phyloP scores from a whole-genome alignment of 2,888 invertebrate genomes.

The Pyralis farinalis region DNA sequence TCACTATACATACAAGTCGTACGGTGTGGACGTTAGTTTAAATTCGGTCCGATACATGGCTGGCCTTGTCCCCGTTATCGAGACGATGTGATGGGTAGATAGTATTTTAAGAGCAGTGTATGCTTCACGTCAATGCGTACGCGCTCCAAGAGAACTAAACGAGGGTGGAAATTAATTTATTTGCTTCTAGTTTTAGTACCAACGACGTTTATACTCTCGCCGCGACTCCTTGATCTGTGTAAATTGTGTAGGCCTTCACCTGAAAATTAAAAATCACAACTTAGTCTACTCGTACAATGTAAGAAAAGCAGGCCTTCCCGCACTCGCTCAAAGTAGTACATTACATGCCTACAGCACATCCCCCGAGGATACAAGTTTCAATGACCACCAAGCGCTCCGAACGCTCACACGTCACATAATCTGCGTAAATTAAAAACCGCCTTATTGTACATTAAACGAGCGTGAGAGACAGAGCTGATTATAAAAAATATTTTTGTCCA shows the following conservation, averaged over 20 bases:
- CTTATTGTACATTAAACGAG: too few species aligned
- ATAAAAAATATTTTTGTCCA: too few species aligned
- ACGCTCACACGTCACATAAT: too few species aligned
- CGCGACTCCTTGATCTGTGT: conserved; percentile 90
- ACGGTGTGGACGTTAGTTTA: conserved; percentile 49
- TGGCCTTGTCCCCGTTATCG: conserved; percentile 31
- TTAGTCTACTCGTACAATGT: too few species aligned
- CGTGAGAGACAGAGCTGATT: too few species aligned
- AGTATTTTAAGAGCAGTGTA: conserved; percentile 32
- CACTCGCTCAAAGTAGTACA: too few species aligned
- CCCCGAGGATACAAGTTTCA: too few species aligned
- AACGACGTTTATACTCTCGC: conserved; percentile 88
- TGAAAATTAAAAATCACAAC: conserved; percentile 39
- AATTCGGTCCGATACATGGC: conserved; percentile 58
- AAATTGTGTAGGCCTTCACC: conserved; percentile 85
- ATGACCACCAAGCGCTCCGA: too few species aligned
- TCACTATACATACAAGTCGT: conserved; percentile 18
- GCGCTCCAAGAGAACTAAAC: conserved; percentile 16
- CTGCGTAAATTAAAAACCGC: too few species aligned
- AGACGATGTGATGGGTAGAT: conserved; percentile 22
- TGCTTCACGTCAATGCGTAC: conserved; percentile 12
- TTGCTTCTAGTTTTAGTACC: conserved; percentile 80
- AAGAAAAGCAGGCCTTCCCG: too few species aligned
- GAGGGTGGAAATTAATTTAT: conserved; percentile 35
- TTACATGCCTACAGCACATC: too few species aligned